Base-by-base conservation (phyloP, 1,140 invertebrate genomes). In the Drosophila persimilis region DNA sequence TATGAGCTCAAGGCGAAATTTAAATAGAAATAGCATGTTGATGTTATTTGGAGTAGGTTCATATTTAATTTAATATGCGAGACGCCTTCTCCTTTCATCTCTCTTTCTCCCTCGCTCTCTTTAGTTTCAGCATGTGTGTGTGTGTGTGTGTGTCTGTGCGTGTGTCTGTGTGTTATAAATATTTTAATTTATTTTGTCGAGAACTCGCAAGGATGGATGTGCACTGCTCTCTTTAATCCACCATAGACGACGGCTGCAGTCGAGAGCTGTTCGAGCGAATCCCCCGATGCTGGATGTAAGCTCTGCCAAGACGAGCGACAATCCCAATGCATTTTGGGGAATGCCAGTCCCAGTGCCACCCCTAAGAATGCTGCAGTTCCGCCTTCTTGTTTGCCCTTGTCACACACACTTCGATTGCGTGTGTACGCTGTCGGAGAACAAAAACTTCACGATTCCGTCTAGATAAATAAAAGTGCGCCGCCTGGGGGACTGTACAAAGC, bases 21-120 rank as follows among this genome's bases (percentile, higher is more conserved):
- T 86, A 85, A 85, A 85, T 86, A 85, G 77, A 81, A 86, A 86
- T 86, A 77, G 81, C 69, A 77, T 86, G 77, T 81, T 85, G 83
- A 85, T 81, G 77, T 71, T 86, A 81, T 86, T 86, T 76, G 77
- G 63, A 81, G 81, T 86, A 75, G 81, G 77, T 85, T 80, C 79
- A 73, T 86, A 86, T 85, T 86, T 85, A 85, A 85, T 86, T 80
- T 85, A 85, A 86, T 85, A 80, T 77, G 60, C 69, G 39, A 54
- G 54, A 56, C 43, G 44, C 24, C 17, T 7, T 24, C 46, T 22
- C 1, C 35, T 39, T 13, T 5, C 35, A 13, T 24, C 20, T 13
- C 46, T 6, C 20, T 48, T 20, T 5, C 45, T 69, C 67, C 47
- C 64, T 41, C 44, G 31, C 54, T 20, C 35, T 26, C 35, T 24